These are phyloP conservation scores for Cryptosula pallasiana DNA, from an alignment of 2,888 invertebrate genomes.

Conservation along the genomic window DNA sequence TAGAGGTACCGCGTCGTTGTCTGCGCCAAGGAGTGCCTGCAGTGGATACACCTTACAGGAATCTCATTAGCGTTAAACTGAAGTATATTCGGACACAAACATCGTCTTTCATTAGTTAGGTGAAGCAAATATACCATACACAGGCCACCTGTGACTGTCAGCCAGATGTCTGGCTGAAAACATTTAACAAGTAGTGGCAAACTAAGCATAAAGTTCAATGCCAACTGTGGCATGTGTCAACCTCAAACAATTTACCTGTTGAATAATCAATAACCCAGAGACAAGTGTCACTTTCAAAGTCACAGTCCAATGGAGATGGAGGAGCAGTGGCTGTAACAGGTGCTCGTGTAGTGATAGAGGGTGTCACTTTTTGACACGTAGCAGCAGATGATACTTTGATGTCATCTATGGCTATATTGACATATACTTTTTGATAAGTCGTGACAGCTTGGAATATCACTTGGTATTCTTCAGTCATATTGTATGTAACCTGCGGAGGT, in stretches of 20 bases:
- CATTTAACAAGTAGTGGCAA: background rate
- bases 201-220: too few relatives aligned
- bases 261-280: constrained; percentile 34
- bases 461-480: constrained; percentile 28
- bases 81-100: too few relatives aligned
- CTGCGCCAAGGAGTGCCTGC: constrained; percentile 39
- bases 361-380: background rate
- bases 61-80: too few relatives aligned
- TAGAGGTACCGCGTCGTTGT: constrained; percentile 36
- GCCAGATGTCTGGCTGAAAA: background rate
- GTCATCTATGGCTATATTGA: constrained; percentile 47
- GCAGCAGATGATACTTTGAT: constrained; percentile 31
- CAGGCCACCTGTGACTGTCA: background rate
- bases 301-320: constrained; percentile 34
- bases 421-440: constrained; percentile 30
- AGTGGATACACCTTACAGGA: background rate
- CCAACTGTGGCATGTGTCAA: too few relatives aligned
- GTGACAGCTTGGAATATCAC: constrained; percentile 42
- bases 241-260: background rate
- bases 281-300: constrained; percentile 41
- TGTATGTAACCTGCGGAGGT: background rate
- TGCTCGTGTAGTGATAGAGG: background rate
- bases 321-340: constrained; percentile 34
- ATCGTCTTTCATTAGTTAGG: too few relatives aligned
- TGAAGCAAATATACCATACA: too few relatives aligned